Evolutionary conservation across 2,113 vertebrate genomes (phyloP).

Genomic region (Daphoenositta chrysoptera): DNA sequence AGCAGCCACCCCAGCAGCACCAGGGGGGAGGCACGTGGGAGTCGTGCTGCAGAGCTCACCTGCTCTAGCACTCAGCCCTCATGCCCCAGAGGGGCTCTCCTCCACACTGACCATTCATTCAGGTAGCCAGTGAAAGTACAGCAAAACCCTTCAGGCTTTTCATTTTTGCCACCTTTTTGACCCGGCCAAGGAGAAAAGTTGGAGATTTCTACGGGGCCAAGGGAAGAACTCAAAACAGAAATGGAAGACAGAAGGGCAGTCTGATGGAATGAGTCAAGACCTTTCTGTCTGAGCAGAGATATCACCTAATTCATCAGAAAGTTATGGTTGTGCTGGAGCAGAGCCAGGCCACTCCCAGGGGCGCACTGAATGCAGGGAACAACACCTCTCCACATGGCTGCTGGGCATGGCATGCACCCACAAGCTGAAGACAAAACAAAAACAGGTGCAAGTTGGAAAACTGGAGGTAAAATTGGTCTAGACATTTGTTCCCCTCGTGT

Average conservation of each 20-base stretch:
- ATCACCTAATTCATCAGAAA: not conserved
- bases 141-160: not conserved
- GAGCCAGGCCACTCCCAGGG: not conserved
- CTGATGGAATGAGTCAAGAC: not conserved
- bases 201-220: not conserved
- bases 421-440: not conserved
- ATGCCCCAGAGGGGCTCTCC: not conserved
- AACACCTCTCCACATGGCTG: not conserved
- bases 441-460: not conserved
- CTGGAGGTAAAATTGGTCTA: not conserved
- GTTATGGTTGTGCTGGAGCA: not conserved
- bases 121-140: not conserved
- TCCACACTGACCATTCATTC: not conserved
- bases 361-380: rapidly evolving
- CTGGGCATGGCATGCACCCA: not conserved
- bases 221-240: not conserved
- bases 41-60: not conserved
- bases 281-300: not conserved
- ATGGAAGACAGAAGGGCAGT: not conserved
- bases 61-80: not conserved
- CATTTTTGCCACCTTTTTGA: not conserved
- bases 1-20: not conserved
- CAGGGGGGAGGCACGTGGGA: no score
- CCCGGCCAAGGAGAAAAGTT: not conserved
- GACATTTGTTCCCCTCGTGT: not conserved